Percentiles rank a stretch among this genome's conserved stretches.
These are phyloP conservation scores for Thereva unica DNA, from an alignment of 2,888 invertebrate species.

Conservation along the genomic window DNA sequence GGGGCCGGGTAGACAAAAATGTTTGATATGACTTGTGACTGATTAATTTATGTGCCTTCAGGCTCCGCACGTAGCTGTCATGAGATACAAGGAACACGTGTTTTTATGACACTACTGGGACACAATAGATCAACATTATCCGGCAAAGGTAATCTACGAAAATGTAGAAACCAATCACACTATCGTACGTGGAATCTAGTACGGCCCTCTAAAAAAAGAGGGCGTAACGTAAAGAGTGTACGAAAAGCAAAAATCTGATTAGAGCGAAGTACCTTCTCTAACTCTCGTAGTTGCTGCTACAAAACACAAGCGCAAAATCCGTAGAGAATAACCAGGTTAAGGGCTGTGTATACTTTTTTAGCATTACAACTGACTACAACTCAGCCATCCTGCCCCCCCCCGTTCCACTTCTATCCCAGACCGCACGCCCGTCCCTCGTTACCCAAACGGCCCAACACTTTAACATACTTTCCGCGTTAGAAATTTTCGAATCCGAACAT, in stretches of 20 bases:
- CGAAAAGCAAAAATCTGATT: constrained; percentile 42
- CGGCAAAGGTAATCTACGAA: constrained; percentile 36
- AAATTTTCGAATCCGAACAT: constrained; percentile 29
- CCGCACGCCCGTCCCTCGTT: not conserved
- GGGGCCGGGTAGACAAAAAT: too few species aligned
- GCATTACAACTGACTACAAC: constrained; percentile 30
- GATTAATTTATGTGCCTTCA: too few species aligned
- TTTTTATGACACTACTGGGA: constrained; percentile 5
- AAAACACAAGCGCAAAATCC: constrained; percentile 42
- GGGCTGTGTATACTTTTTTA: constrained; percentile 38
- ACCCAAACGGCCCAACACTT: constrained; percentile 28
- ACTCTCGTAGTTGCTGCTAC: constrained; percentile 32
- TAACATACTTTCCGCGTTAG: constrained; percentile 34
- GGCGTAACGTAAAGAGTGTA: constrained; percentile 40
- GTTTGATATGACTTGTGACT: too few species aligned
- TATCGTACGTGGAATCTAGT: constrained; percentile 40
- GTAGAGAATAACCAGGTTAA: constrained; percentile 41
- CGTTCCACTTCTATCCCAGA: constrained; percentile 1
- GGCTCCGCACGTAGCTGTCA: too few species aligned
- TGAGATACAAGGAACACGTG: not conserved
- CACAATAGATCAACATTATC: constrained; percentile 13
- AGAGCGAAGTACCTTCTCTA: constrained; percentile 37
- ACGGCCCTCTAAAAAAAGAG: constrained; percentile 39
- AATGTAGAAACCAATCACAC: constrained; percentile 42
- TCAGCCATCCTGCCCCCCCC: constrained; percentile 11